A percentile compares a stretch with the other conserved stretches of the same genome.
phyloP scores from a whole-genome alignment of 2,888 invertebrate genomes.

The Aphodius granarius region DNA sequence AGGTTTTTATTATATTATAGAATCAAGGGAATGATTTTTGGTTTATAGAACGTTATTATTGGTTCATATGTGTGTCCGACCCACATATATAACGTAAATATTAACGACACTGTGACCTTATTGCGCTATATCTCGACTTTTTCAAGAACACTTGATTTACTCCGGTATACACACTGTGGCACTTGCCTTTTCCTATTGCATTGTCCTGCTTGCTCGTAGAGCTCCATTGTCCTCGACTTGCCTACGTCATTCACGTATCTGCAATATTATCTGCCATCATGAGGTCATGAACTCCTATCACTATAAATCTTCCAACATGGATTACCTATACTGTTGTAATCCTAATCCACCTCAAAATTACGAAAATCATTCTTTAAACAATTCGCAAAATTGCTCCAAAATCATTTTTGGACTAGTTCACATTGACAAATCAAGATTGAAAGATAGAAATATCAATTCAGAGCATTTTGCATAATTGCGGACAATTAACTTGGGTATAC shows the following conservation, averaged over 20 bases:
- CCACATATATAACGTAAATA: background rate
- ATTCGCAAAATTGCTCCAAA: background rate
- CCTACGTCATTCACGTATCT: background rate
- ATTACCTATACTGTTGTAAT: background rate
- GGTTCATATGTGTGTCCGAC: background rate
- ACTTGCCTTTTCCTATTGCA: background rate
- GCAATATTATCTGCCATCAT: background rate
- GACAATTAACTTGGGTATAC: background rate
- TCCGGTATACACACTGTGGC: background rate
- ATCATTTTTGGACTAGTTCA: background rate
- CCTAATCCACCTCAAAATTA: background rate
- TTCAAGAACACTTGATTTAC: background rate
- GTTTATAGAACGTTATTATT: no score
- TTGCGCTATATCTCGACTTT: background rate
- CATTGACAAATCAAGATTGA: background rate
- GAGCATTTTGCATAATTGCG: background rate
- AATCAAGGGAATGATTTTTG: no score
- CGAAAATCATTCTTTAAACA: background rate
- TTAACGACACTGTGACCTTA: background rate
- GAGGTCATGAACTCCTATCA: background rate
- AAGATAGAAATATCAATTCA: background rate
- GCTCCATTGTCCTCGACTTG: background rate
- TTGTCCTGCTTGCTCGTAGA: background rate
- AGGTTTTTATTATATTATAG: no score
- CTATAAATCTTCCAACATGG: background rate